Conservation (phyloP, 2,797 vertebrate genomes). For the Pempheris klunzingeri region DNA sequence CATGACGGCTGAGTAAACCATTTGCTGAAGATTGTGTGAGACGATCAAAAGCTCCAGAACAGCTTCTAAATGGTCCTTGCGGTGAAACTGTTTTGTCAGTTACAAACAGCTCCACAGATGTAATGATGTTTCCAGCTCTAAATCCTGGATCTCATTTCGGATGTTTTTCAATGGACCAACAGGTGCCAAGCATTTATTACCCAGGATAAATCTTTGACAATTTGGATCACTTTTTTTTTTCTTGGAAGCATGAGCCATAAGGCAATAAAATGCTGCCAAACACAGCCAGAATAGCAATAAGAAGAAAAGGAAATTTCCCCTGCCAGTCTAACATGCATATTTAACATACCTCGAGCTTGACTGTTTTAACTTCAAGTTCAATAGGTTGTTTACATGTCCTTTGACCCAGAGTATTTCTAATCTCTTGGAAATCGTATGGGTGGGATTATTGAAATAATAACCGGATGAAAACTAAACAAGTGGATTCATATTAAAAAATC, state of each 20-base stretch:
- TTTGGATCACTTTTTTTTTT: slow-evolving; percentile 35
- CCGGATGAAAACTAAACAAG: slow-evolving; percentile 71
- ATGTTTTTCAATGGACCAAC: slow-evolving; percentile 42
- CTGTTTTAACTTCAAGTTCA: slow-evolving; percentile 51
- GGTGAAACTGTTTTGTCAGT: slow-evolving; percentile 6
- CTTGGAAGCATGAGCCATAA: slow-evolving; percentile 11
- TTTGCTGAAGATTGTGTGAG: background rate
- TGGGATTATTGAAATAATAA: slow-evolving; percentile 67
- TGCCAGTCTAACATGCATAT: slow-evolving; percentile 50
- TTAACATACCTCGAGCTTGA: slow-evolving; percentile 54
- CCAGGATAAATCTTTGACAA: slow-evolving; percentile 32
- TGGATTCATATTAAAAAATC: slow-evolving; percentile 74
- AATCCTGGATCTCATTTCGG: slow-evolving; percentile 51
- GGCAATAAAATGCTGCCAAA: slow-evolving; percentile 3
- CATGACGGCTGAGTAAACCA: background rate
- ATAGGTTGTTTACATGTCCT: slow-evolving; percentile 42
- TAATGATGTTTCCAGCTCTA: slow-evolving; percentile 53
- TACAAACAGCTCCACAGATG: slow-evolving; percentile 50
- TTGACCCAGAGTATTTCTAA: slow-evolving; percentile 70
- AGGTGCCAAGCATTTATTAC: slow-evolving; percentile 54
- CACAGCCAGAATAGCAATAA: slow-evolving; percentile 23
- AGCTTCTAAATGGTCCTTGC: slow-evolving; percentile 6
- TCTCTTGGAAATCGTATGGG: slow-evolving; percentile 63
- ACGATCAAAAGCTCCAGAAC: background rate
- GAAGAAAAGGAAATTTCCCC: slow-evolving; percentile 27